Base-by-base conservation (phyloP, 1,140 invertebrate species). In the Parasteatoda tepidariorum region DNA sequence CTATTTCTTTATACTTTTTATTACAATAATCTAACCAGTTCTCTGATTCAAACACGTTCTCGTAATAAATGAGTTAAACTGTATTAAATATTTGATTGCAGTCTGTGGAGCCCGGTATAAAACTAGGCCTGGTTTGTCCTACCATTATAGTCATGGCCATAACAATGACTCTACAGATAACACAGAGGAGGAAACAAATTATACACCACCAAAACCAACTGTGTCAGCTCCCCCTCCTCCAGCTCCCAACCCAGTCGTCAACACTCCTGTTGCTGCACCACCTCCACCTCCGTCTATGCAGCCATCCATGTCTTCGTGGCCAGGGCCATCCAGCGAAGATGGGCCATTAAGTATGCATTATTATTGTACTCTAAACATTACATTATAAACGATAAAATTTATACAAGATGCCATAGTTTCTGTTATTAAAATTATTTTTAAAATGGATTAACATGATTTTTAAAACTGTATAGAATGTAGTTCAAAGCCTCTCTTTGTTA, bases 81-180 rank as follows among this genome's bases (percentile, higher is more conserved):
- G n/a, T n/a, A n/a, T n/a, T 13, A 48, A 48, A 48, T 13, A 48
- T 76, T 22, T 76, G 3, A 22, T 86, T 88, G 90, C 92, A 97
- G 95, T 96, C 89, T 99, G 97, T 92, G 95, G 96, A 89, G 96
- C 96, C 88, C 94, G 96, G 88, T 99, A 98, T 93, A 98, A 99
- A 92, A 98, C 96, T 70, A 93, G 97, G 86, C 96, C 97, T 84
- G 97, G 97, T 86, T 92, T 99, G 87, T 96, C 95, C 86, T 98
- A 98, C 92, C 97, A 99, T 92, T 97, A 96, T 92, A 94, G 94
- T 89, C 97, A 98, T 92, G 96, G 96, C 87, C 97, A 98, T 92
- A 94, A 95, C 91, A 94, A 94, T 59, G 79, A 86, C 59, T 79
- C 78, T 41, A 75, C 85, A 83, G 78, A 84, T 71, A 82, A 67